Evolutionary conservation across 1,140 invertebrate genomes (phyloP), one percentile per base, ranked within the genome.

Genomic region (Ips nitidus): DNA sequence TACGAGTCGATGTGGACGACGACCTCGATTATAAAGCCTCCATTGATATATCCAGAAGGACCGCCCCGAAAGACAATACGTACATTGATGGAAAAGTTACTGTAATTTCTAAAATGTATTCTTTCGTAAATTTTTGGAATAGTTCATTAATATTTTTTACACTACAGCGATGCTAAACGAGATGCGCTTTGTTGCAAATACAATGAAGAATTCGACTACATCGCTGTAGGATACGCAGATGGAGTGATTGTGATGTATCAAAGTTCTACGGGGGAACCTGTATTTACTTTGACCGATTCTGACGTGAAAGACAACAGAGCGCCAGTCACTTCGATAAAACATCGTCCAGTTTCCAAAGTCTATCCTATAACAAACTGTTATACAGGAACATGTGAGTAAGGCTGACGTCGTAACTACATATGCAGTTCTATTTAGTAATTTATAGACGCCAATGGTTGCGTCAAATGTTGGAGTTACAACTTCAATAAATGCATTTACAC

Each of bases 401-500:
- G 1, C 22, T 22, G 0, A 22, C 22, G 22, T 22, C 22, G 22
- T 22, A 22, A 22, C 22, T 22, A 22, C 0, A 22, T 22, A 4
- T 38, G 4, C 7, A 4, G 41, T 47, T 43, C 45, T 61, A 43
- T 61, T 52, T 47, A 63, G 50, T 39, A 4, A 52, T 58, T 74
- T 73, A 59, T 60, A 88, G 87, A 89, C 81, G 82, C 84, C 4
- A 85, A 84, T 66, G 87, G 87, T 39, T 84, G 81, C 72, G 82
- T 89, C 39, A 88, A 88, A 80, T 85, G 84, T 66, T 89, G 87
- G 87, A 84, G 87, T 75, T 85, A 87, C 75, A 83, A 84, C 71
- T 85, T 83, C 65, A 81, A 82, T 4, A 82, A 85, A 70, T 87
- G 86, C 73, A 71, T 87, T 22, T 87, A 85, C 71, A 86, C 86